A percentile compares a stretch with the other conserved stretches of the same genome.
Evolutionary conservation across 2,113 vertebrate species (phyloP).

Genomic region (Paracanthobrama guichenoti): DNA sequence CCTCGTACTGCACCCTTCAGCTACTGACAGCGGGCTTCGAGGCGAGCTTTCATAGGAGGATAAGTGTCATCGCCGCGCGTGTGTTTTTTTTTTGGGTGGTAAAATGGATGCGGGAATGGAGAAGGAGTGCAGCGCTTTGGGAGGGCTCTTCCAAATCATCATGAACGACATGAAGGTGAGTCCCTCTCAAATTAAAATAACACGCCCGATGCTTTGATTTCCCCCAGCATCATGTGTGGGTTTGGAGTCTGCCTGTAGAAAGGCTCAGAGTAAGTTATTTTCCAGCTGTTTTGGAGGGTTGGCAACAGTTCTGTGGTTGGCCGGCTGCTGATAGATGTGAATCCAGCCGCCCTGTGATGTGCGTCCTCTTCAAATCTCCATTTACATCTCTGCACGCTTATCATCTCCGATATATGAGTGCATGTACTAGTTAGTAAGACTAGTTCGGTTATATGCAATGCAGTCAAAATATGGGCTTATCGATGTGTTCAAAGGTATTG

Average conservation of each 20-base stretch:
- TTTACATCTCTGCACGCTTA: not conserved
- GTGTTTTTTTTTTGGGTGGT: constrained; percentile 17
- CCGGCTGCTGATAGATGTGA: constrained; percentile 31
- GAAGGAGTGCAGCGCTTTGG: constrained; percentile 84
- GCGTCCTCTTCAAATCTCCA: constrained; percentile 2
- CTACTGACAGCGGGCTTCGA: not conserved
- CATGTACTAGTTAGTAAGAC: not conserved
- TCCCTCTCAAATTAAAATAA: not conserved
- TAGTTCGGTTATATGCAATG: not conserved
- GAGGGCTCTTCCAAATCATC: constrained; percentile 83
- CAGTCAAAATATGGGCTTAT: not conserved
- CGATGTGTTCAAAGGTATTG: not conserved
- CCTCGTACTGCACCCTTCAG: not conserved
- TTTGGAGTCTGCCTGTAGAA: not conserved
- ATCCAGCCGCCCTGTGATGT: constrained; percentile 31
- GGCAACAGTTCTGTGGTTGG: constrained; percentile 54
- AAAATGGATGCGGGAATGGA: constrained; percentile 84
- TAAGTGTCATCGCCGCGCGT: constrained; percentile 12
- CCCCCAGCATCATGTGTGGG: not conserved
- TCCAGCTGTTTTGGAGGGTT: constrained; percentile 47
- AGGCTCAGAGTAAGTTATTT: constrained; percentile 32
- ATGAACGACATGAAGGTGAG: constrained; percentile 87
- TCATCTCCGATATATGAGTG: not conserved
- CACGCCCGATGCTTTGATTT: not conserved
- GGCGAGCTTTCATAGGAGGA: not conserved